phyloP scores from a whole-genome alignment of 2,888 invertebrate species.

The Carabus problematicus region DNA sequence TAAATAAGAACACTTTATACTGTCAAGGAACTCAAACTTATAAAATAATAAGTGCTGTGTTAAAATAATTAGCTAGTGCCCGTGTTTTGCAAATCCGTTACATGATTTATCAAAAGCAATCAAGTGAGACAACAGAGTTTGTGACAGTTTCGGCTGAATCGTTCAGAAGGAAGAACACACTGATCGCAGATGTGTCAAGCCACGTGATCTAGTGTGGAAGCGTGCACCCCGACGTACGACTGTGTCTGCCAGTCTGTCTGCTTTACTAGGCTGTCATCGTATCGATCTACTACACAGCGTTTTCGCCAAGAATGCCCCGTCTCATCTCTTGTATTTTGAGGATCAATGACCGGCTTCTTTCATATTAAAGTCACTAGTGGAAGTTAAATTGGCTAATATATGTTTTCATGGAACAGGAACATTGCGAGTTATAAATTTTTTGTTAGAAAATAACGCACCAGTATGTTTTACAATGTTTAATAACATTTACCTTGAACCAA shows the following conservation, averaged over 20 bases:
- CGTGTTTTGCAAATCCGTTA: constrained; percentile 7
- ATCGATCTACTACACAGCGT: constrained; percentile 34
- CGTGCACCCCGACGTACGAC: constrained; percentile 7
- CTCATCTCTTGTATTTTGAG: constrained; percentile 25
- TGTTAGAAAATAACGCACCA: no score
- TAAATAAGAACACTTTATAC: no score
- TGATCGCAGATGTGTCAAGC: constrained; percentile 36
- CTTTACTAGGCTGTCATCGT: constrained; percentile 31
- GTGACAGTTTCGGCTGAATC: constrained; percentile 13
- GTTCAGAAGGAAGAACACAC: constrained; percentile 28
- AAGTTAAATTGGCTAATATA: no score
- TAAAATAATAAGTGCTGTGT: neutral
- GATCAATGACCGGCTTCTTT: constrained; percentile 30
- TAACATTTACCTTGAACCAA: no score
- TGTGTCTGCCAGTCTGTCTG: constrained; percentile 35
- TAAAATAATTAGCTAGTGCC: neutral
- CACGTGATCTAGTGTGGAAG: constrained; percentile 37
- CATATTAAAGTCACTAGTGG: no score
- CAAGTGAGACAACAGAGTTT: constrained; percentile 28
- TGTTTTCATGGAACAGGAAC: no score
- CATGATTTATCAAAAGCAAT: constrained; percentile 31
- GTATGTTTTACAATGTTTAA: no score
- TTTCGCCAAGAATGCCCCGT: constrained; percentile 28
- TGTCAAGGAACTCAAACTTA: no score
- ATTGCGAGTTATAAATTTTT: no score